Percentiles rank a stretch among this genome's conserved stretches.
These are phyloP conservation scores for Monodelphis domestica DNA, from an alignment of 2,797 vertebrate genomes.

Conservation along the genomic window DNA sequence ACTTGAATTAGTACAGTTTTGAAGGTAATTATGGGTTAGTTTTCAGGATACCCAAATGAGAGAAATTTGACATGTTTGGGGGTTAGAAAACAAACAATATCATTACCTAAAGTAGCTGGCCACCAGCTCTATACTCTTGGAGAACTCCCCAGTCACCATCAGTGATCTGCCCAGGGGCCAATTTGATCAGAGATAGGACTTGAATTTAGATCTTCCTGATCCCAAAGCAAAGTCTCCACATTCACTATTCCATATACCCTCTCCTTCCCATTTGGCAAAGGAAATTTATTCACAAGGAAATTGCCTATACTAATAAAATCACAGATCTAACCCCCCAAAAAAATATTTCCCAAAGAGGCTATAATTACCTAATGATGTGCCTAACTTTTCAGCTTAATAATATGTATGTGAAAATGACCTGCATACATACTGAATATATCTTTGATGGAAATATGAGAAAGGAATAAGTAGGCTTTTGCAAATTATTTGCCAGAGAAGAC, in stretches of 20 bases:
- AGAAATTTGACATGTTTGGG: background rate
- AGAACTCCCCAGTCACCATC: background rate
- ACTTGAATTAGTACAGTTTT: background rate
- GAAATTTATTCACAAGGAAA: background rate
- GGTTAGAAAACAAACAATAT: background rate
- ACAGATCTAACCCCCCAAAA: background rate
- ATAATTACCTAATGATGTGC: background rate
- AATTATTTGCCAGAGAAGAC: background rate
- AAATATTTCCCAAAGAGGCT: background rate
- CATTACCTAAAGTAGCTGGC: background rate
- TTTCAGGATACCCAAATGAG: background rate
- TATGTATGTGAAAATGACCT: background rate
- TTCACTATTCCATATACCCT: background rate
- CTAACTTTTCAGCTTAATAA: background rate
- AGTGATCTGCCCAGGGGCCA: background rate
- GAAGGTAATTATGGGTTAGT: background rate
- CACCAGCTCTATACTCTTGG: background rate
- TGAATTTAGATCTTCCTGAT: background rate
- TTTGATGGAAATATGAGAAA: background rate
- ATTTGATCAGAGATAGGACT: background rate
- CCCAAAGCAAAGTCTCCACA: background rate
- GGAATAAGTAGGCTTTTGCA: background rate
- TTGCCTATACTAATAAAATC: background rate
- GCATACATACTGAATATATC: background rate
- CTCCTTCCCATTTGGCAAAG: background rate